phyloP scores from a whole-genome alignment of 1,140 invertebrate genomes.

The Colletes gigas region DNA sequence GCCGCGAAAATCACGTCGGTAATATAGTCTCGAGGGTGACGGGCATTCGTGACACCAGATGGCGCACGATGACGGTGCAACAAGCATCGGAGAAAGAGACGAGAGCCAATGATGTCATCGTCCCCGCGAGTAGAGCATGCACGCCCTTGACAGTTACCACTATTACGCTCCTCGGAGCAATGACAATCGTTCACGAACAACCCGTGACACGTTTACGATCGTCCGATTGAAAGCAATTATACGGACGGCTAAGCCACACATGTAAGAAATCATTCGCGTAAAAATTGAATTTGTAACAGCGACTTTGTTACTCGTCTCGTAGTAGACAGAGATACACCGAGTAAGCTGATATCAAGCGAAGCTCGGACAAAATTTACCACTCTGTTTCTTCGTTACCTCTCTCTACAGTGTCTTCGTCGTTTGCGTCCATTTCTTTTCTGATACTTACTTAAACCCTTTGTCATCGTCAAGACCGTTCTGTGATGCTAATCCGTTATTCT shows the following conservation, averaged over 20 bases:
- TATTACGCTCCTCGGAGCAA: constrained; percentile 40
- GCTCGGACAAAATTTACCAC: too few species aligned
- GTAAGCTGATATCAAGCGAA: too few species aligned
- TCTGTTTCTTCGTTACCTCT: neutral
- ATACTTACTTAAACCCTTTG: constrained; percentile 94
- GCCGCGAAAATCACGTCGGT: constrained; percentile 38
- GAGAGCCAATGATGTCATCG: constrained; percentile 51
- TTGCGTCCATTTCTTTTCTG: neutral
- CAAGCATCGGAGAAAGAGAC: constrained; percentile 38
- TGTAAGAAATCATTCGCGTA: neutral
- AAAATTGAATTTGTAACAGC: neutral
- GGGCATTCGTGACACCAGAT: constrained; percentile 18
- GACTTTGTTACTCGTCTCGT: neutral
- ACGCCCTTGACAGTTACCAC: constrained; percentile 57
- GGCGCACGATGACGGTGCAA: constrained; percentile 44
- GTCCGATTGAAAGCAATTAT: constrained; percentile 22
- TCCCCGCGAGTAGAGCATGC: constrained; percentile 32
- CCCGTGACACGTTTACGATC: constrained; percentile 6
- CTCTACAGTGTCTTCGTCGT: neutral
- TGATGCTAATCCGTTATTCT: constrained; percentile 91
- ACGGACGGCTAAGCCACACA: neutral
- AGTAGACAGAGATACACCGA: neutral
- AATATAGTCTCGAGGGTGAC: constrained; percentile 13
- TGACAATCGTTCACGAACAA: constrained; percentile 23
- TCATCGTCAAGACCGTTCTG: constrained; percentile 90